Conservation (phyloP, 2,113 vertebrate species). For the Lagopus leucura region DNA sequence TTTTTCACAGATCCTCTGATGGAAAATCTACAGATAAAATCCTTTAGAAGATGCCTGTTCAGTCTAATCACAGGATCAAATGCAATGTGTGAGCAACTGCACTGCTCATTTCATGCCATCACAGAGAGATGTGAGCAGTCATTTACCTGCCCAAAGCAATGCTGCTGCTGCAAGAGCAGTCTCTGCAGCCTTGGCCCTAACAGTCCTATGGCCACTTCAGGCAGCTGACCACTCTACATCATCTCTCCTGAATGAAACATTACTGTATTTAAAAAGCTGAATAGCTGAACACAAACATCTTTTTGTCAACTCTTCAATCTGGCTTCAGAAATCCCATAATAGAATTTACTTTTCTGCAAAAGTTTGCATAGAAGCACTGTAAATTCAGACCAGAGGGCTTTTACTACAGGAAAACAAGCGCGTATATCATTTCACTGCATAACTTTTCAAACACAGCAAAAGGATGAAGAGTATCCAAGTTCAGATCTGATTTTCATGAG, state of each 20-base stretch:
- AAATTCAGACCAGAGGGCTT: background rate
- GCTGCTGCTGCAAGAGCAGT: background rate
- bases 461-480: background rate
- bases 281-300: constrained; percentile 47
- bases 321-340: constrained; percentile 43
- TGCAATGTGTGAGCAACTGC: background rate
- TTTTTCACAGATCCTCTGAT: background rate
- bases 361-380: background rate
- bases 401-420: background rate
- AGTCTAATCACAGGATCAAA: background rate
- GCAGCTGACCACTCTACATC: constrained; percentile 40
- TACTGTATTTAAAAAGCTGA: constrained; percentile 46
- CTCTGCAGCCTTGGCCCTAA: background rate
- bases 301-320: constrained; percentile 24
- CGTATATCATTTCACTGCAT: background rate
- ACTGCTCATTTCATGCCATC: background rate
- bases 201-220: background rate
- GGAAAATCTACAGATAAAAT: background rate
- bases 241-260: background rate
- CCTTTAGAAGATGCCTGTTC: background rate
- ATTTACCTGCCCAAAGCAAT: background rate
- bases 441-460: background rate
- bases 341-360: constrained; percentile 46
- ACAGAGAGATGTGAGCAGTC: background rate
- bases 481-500: background rate